phyloP scores from a whole-genome alignment of 2,113 vertebrate species.

The Sturnira hondurensis region DNA sequence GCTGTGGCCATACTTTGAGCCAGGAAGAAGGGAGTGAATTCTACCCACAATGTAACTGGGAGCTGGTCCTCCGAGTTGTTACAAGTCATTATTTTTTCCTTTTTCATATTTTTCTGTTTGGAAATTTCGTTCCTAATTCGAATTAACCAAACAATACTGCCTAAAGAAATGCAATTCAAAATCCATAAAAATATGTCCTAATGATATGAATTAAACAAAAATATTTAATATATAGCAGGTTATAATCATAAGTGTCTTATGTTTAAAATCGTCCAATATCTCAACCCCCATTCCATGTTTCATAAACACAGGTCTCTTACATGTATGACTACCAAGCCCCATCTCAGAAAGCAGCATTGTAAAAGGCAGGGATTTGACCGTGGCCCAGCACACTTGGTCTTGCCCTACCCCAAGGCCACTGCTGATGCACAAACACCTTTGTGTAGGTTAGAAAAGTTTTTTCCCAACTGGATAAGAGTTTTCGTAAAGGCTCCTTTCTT shows the following conservation, averaged over 20 bases:
- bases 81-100: background rate
- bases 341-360: background rate
- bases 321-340: background rate
- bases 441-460: background rate
- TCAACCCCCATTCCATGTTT: background rate
- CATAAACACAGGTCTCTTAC: background rate
- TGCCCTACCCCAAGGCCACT: background rate
- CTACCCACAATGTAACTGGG: no score
- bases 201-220: constrained; percentile 1
- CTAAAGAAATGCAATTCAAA: constrained; percentile 8
- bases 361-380: background rate
- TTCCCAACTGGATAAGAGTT: background rate
- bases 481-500: background rate
- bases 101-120: background rate
- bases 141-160: background rate
- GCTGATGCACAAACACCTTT: background rate
- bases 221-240: background rate
- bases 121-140: background rate
- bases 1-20: no score
- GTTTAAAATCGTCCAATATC: background rate
- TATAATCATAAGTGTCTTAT: background rate
- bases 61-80: no score
- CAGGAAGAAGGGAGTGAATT: no score
- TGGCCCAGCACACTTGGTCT: background rate
- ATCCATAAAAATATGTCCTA: background rate